These are phyloP conservation scores for Didymodactylos carnosus DNA, from an alignment of 2,888 invertebrate species.

Conservation along the genomic window DNA sequence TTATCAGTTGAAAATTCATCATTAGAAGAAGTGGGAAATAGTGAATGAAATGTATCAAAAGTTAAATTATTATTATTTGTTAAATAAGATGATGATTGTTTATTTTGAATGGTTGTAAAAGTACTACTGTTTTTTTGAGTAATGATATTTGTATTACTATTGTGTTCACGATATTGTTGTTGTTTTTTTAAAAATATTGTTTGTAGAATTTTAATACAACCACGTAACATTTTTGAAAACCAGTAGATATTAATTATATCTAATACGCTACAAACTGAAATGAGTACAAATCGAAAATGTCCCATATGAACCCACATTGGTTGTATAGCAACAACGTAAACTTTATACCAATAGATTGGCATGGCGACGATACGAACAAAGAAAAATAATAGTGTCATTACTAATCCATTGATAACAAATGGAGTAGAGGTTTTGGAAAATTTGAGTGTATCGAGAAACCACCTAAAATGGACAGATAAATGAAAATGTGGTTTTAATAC, in stretches of 20 bases:
- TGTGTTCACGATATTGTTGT: too few relatives aligned
- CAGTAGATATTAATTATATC: constrained; percentile 29
- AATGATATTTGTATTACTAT: too few relatives aligned
- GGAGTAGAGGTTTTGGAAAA: constrained; percentile 21
- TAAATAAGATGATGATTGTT: too few relatives aligned
- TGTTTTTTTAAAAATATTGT: not conserved
- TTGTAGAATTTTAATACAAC: not conserved
- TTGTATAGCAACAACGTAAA: constrained; percentile 25
- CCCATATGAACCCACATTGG: constrained; percentile 23
- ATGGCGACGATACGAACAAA: constrained; percentile 26
- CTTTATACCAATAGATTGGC: constrained; percentile 28
- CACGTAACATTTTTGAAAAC: constrained; percentile 19
- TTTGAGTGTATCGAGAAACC: constrained; percentile 25
- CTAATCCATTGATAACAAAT: constrained; percentile 27
- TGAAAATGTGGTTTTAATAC: not conserved
- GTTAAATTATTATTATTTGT: too few relatives aligned
- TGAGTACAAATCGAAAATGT: constrained; percentile 26
- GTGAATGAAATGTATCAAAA: too few relatives aligned
- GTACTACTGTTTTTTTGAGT: too few relatives aligned
- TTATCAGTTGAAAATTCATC: too few relatives aligned
- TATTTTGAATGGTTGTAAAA: too few relatives aligned
- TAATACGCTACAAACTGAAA: constrained; percentile 25
- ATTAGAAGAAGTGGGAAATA: too few relatives aligned
- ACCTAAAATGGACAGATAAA: constrained; percentile 23
- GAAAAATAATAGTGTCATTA: constrained; percentile 29